Evolutionary conservation across 2,888 invertebrate genomes (phyloP).

Genomic region (Nomada fabriciana): DNA sequence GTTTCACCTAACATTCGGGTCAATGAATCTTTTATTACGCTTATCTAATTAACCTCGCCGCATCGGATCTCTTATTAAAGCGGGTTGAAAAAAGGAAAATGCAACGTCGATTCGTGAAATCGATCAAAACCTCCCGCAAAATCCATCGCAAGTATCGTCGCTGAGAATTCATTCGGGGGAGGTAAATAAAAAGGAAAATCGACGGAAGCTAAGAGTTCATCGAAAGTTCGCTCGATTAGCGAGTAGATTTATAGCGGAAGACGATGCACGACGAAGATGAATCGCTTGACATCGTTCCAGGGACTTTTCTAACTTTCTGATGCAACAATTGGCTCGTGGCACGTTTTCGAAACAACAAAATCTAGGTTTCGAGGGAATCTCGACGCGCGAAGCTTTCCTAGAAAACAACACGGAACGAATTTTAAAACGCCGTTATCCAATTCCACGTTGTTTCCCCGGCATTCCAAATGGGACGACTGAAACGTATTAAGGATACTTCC

Average conservation of each 20-base stretch:
- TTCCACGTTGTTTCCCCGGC: background rate
- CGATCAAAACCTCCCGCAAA: no score
- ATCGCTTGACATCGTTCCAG: slow-evolving; percentile 27
- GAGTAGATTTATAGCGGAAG: no score
- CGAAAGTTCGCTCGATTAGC: background rate
- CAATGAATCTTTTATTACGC: slow-evolving; percentile 67
- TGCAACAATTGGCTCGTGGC: slow-evolving; percentile 32
- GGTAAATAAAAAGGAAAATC: background rate
- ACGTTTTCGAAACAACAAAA: slow-evolving; percentile 39
- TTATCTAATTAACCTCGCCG: slow-evolving; percentile 43
- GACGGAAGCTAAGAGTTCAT: background rate
- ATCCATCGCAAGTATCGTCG: no score
- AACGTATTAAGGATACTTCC: background rate
- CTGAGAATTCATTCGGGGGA: no score
- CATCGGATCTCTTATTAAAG: slow-evolving; percentile 6
- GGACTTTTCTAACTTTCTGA: slow-evolving; percentile 38
- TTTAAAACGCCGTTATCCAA: slow-evolving; percentile 8
- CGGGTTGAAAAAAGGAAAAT: background rate
- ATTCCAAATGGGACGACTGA: no score
- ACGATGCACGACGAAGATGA: background rate
- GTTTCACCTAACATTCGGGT: slow-evolving; percentile 67
- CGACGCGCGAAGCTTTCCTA: slow-evolving; percentile 19
- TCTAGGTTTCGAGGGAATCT: slow-evolving; percentile 35
- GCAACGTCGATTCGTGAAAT: no score
- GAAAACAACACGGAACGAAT: slow-evolving; percentile 7